Evolutionary conservation across 2,797 vertebrate genomes (phyloP).

Genomic region (Eulemur rubriventer): DNA sequence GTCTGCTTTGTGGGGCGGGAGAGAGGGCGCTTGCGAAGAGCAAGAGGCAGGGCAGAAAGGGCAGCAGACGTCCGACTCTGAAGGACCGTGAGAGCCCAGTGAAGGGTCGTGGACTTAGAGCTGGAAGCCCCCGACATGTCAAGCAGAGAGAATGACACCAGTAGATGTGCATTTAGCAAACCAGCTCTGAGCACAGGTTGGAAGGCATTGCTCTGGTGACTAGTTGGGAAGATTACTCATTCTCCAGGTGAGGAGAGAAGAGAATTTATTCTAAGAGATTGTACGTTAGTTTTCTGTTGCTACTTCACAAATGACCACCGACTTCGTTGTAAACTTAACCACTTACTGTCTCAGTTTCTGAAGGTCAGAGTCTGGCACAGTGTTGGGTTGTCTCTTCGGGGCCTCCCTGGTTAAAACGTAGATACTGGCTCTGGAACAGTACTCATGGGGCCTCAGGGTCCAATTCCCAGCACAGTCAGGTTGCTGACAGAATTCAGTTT

Average conservation of each 20-base stretch:
- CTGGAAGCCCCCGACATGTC: not conserved
- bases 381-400: not conserved
- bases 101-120: too few species aligned
- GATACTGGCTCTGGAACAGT: not conserved
- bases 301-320: not conserved
- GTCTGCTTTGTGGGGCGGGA: not conserved
- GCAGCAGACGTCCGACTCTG: not conserved
- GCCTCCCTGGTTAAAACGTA: not conserved
- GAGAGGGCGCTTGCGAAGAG: not conserved
- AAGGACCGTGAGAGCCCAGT: not conserved
- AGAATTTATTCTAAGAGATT: not conserved
- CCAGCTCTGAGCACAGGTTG: not conserved
- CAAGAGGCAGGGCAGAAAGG: not conserved
- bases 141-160: not conserved
- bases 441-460: not conserved
- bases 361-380: not conserved
- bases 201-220: not conserved
- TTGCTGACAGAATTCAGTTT: not conserved
- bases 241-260: not conserved
- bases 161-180: not conserved
- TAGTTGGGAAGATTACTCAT: not conserved
- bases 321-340: not conserved
- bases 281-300: not conserved
- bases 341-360: not conserved
- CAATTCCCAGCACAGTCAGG: not conserved